These are phyloP conservation scores for Drosophila ambigua DNA, from an alignment of 1,140 invertebrate species.

Conservation along the genomic window DNA sequence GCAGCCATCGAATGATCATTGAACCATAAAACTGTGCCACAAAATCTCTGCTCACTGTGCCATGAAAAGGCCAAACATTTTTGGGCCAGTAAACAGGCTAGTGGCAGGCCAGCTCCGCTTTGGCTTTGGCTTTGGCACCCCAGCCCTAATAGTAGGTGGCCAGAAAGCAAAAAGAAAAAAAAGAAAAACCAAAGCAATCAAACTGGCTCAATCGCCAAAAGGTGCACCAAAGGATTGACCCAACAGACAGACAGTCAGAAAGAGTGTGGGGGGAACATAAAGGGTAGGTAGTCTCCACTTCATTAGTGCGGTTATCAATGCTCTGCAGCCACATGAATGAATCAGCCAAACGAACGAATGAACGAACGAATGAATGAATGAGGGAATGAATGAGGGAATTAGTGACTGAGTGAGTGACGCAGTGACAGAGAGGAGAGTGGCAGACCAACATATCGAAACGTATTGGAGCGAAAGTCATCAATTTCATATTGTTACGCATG, in stretches of 20 bases:
- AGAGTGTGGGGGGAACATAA: slow-evolving; percentile 28
- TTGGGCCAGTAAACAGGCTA: slow-evolving; percentile 56
- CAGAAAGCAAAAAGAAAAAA: slow-evolving; percentile 22
- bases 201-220: slow-evolving; percentile 72
- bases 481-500: slow-evolving; percentile 83
- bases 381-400: slow-evolving; percentile 40
- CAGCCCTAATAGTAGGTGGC: slow-evolving; percentile 65
- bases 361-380: slow-evolving; percentile 22
- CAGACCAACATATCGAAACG: slow-evolving; percentile 75
- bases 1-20: slow-evolving; percentile 34
- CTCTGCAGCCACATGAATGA: slow-evolving; percentile 69
- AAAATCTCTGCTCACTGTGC: slow-evolving; percentile 69
- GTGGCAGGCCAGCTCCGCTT: too few species aligned
- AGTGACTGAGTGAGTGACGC: slow-evolving; percentile 38
- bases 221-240: slow-evolving; percentile 65
- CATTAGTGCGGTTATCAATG: slow-evolving; percentile 79
- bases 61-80: slow-evolving; percentile 77
- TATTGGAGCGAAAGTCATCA: slow-evolving; percentile 79
- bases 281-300: slow-evolving; percentile 71
- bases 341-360: slow-evolving; percentile 43
- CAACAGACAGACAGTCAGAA: slow-evolving; percentile 5
- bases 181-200: slow-evolving; percentile 65
- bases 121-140: not conserved
- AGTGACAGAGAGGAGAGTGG: slow-evolving; percentile 26
- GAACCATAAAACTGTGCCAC: slow-evolving; percentile 78